Evolutionary conservation across 2,888 invertebrate species (phyloP).

Genomic region (Megastigmus dorsalis): DNA sequence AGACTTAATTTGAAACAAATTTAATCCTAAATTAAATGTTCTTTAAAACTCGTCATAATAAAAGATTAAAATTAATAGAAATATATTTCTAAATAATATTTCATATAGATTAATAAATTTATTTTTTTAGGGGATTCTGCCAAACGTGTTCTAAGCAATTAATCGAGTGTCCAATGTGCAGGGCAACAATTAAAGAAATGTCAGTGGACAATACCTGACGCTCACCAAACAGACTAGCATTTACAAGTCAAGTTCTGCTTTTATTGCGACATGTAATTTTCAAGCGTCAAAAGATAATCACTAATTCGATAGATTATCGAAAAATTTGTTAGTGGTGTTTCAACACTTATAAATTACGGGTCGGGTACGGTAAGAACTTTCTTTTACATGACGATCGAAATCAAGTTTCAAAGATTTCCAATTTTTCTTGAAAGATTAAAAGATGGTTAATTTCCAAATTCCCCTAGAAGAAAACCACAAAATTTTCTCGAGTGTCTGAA

Average conservation of each 20-base stretch:
- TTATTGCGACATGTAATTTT: conserved; percentile 56
- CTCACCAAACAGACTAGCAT: conserved; percentile 52
- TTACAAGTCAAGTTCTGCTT: conserved; percentile 57
- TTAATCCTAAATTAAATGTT: neutral
- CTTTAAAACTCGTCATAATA: neutral
- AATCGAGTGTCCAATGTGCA: conserved; percentile 91
- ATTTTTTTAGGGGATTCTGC: conserved; percentile 86
- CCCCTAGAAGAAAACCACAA: neutral
- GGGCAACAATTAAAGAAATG: conserved; percentile 79
- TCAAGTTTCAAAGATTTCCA: conserved; percentile 28
- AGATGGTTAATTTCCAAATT: conserved; percentile 18
- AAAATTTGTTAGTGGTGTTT: conserved; percentile 31
- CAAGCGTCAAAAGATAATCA: conserved; percentile 59
- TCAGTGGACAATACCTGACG: conserved; percentile 75
- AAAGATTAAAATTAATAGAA: neutral
- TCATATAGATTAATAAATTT: conserved; percentile 10
- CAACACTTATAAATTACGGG: conserved; percentile 34
- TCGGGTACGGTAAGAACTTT: conserved; percentile 30
- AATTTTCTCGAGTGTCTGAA: conserved; percentile 18
- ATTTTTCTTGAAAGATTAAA: conserved; percentile 17
- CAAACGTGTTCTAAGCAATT: conserved; percentile 85
- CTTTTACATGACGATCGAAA: conserved; percentile 58
- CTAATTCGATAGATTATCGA: conserved; percentile 49
- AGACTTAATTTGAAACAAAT: too few relatives aligned
- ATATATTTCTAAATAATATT: neutral